A percentile compares a stretch with the other conserved stretches of the same genome.
phyloP scores from a whole-genome alignment of 2,113 vertebrate genomes.

The Cacatua alba region DNA sequence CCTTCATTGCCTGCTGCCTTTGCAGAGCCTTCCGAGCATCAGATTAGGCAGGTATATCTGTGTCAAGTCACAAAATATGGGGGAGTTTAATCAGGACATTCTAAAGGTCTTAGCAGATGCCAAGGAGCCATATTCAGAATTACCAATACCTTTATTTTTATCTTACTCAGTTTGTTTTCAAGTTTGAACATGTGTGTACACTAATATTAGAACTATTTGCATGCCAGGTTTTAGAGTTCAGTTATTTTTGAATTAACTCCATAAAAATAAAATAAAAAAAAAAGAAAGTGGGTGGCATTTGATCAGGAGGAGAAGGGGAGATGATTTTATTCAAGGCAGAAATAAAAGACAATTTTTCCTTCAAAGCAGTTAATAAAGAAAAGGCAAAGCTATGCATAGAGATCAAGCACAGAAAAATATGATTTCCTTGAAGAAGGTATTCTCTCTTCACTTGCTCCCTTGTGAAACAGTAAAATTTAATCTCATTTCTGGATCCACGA shows the following conservation, averaged over 20 bases:
- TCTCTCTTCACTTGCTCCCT: not conserved
- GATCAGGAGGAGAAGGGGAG: not conserved
- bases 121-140: slow-evolving; percentile 32
- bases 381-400: not conserved
- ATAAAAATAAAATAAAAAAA: not conserved
- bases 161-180: slow-evolving; percentile 45
- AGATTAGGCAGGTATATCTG: not conserved
- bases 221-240: slow-evolving; percentile 19
- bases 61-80: not conserved
- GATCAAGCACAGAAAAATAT: not conserved
- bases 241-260: slow-evolving; percentile 48
- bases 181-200: slow-evolving; percentile 44
- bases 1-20: not conserved
- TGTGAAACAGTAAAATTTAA: not conserved
- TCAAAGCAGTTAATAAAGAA: not conserved
- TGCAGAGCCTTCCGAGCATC: not conserved
- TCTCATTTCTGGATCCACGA: not conserved
- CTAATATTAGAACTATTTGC: slow-evolving; percentile 62
- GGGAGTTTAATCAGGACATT: slow-evolving; percentile 18
- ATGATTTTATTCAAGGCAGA: not conserved
- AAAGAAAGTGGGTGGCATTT: not conserved
- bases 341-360: not conserved
- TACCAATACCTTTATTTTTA: slow-evolving; percentile 64
- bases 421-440: not conserved
- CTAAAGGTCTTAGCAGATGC: slow-evolving; percentile 37